A percentile compares a stretch with the other conserved stretches of the same genome.
phyloP scores from a whole-genome alignment of 30 jellyfish, hydroid and myxozoan species.

The Turritopsis dohrnii region DNA sequence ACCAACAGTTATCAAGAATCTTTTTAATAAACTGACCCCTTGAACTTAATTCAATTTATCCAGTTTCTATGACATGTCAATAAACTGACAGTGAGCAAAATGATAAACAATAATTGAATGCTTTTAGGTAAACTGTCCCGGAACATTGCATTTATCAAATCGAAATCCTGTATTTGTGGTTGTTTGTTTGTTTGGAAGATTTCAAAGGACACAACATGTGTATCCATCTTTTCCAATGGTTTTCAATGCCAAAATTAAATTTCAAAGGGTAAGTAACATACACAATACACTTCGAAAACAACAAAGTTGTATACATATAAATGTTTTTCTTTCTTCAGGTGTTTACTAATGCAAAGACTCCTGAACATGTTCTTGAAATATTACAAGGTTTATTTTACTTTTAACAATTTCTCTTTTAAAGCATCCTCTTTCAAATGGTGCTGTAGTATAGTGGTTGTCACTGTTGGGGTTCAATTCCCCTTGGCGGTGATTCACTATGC shows the following conservation, averaged over 20 bases:
- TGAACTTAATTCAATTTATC: neutral
- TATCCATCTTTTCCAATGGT: slow-evolving; percentile 76
- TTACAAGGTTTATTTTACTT: no score
- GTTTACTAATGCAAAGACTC: slow-evolving; percentile 74
- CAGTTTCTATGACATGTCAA: neutral
- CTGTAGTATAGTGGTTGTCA: no score
- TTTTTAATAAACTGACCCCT: no score
- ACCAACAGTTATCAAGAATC: no score
- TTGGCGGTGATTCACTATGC: no score
- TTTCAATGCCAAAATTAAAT: slow-evolving; percentile 37
- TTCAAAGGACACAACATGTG: slow-evolving; percentile 50
- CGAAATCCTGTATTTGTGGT: slow-evolving; percentile 60
- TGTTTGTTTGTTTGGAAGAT: slow-evolving; percentile 55
- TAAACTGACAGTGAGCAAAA: no score
- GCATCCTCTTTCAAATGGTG: no score
- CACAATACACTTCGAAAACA: no score
- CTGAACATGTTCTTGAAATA: slow-evolving; percentile 78
- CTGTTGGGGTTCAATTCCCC: no score
- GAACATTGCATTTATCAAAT: slow-evolving; percentile 66
- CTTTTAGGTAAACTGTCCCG: slow-evolving; percentile 77
- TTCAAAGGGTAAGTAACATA: slow-evolving; percentile 59
- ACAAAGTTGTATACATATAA: neutral
- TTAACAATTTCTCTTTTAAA: no score
- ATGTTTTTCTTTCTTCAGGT: slow-evolving; percentile 25
- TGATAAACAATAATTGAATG: neutral